These are phyloP conservation scores for Cotesia vestalis DNA, from an alignment of 1,140 invertebrate genomes.

Conservation along the genomic window DNA sequence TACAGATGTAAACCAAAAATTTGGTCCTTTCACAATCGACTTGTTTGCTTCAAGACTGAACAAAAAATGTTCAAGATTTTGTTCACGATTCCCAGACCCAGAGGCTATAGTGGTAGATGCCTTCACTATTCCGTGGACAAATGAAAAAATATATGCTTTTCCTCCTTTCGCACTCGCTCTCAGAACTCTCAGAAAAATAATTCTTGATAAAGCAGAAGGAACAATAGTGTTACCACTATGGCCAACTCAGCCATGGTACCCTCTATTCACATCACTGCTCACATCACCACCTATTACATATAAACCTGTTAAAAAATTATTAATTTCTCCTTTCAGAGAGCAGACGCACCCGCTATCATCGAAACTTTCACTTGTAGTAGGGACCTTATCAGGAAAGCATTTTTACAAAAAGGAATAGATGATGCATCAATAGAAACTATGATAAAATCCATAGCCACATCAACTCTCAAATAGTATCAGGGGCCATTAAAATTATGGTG, in stretches of 20 bases:
- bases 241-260: too few species aligned
- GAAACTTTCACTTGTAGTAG: conserved; percentile 43
- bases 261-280: too few species aligned
- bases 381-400: conserved; percentile 45
- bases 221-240: too few species aligned
- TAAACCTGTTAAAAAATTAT: too few species aligned
- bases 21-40: conserved; percentile 19
- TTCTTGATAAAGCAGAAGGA: conserved; percentile 3
- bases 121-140: conserved; percentile 24
- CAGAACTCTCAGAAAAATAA: conserved; percentile 33
- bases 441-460: conserved; percentile 43
- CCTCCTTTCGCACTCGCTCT: conserved; percentile 35
- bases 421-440: conserved; percentile 36
- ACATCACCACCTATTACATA: too few species aligned
- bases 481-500: conserved; percentile 43
- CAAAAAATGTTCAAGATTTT: conserved; percentile 21
- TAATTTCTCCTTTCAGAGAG: too few species aligned
- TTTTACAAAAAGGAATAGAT: conserved; percentile 26
- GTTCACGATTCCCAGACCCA: conserved; percentile 25
- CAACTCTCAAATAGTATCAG: conserved; percentile 48
- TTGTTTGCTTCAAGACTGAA: conserved; percentile 22
- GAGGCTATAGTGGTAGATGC: conserved; percentile 10
- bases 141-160: conserved; percentile 30
- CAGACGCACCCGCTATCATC: conserved; percentile 9
- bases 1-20: background rate